Conservation (phyloP, 2,888 invertebrate genomes). For the Cyclophora punctaria region DNA sequence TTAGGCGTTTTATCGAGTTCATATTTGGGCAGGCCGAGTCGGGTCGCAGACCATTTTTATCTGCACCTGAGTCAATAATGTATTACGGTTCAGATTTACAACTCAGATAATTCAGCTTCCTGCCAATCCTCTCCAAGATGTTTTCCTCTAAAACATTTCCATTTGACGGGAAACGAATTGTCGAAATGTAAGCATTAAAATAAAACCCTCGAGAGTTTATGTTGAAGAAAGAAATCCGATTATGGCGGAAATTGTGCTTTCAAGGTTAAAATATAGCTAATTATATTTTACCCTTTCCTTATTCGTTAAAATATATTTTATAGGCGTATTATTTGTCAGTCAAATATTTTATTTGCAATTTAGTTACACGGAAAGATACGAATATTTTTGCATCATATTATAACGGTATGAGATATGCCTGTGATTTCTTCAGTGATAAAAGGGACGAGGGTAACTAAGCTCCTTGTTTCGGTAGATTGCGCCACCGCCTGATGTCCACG, state of each 20-base stretch:
- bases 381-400: too few relatives aligned
- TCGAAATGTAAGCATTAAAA: slow-evolving; percentile 1
- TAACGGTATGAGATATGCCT: too few relatives aligned
- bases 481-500: too few relatives aligned
- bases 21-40: too few relatives aligned
- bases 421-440: too few relatives aligned
- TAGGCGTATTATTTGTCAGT: too few relatives aligned
- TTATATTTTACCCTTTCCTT: not conserved
- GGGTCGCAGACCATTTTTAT: not conserved
- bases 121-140: slow-evolving; percentile 10
- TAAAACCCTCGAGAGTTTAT: not conserved
- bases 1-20: too few relatives aligned
- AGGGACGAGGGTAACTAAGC: too few relatives aligned
- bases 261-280: slow-evolving; percentile 1
- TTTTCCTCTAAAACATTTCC: slow-evolving; percentile 6
- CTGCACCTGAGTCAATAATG: slow-evolving; percentile 18
- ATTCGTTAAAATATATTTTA: not conserved
- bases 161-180: not conserved
- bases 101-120: slow-evolving; percentile 15
- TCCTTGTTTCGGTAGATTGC: too few relatives aligned
- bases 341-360: too few relatives aligned
- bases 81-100: slow-evolving; percentile 18
- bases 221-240: slow-evolving; percentile 1
- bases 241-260: not conserved
- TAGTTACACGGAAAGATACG: too few relatives aligned